Conservation (phyloP, 2,113 vertebrate species). For the Xenopus tropicalis region DNA sequence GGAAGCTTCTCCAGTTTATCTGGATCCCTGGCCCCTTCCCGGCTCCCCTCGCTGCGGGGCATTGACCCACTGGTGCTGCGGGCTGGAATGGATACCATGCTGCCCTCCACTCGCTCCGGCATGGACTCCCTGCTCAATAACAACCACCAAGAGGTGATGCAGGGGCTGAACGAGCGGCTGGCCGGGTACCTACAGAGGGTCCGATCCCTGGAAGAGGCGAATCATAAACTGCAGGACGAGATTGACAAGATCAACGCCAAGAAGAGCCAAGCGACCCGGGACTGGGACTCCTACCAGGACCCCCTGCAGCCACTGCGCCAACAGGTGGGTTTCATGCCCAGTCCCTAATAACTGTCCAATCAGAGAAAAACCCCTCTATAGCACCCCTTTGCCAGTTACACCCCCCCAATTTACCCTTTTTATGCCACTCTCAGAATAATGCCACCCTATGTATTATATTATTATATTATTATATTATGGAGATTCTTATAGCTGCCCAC, state of each 20-base stretch:
- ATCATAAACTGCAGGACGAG: slow-evolving; percentile 56
- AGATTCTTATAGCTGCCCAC: no score
- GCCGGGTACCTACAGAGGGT: slow-evolving; percentile 63
- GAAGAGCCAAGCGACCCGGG: slow-evolving; percentile 36
- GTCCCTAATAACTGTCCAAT: no score
- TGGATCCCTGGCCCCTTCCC: slow-evolving; percentile 58
- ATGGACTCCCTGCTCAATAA: slow-evolving; percentile 19
- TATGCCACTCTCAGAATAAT: no score
- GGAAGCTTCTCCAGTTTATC: slow-evolving; percentile 54
- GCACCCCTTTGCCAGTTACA: no score
- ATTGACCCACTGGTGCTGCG: slow-evolving; percentile 34
- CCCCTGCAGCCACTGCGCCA: slow-evolving; percentile 49
- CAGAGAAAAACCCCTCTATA: no score
- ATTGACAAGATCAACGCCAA: slow-evolving; percentile 46
- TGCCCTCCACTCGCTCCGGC: slow-evolving; percentile 55
- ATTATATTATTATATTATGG: no score
- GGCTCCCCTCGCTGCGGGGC: slow-evolving; percentile 57
- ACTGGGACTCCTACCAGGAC: slow-evolving; percentile 57
- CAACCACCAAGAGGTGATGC: slow-evolving; percentile 63
- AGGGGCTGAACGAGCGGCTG: slow-evolving; percentile 67
- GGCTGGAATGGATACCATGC: slow-evolving; percentile 50
- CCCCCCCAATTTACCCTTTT: no score
- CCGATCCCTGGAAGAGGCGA: slow-evolving; percentile 59
- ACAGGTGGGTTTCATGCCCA: slow-evolving; percentile 49
- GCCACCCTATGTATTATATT: no score